Base-by-base conservation (phyloP, 1,140 invertebrate species). In the Drosophila ironensis region DNA sequence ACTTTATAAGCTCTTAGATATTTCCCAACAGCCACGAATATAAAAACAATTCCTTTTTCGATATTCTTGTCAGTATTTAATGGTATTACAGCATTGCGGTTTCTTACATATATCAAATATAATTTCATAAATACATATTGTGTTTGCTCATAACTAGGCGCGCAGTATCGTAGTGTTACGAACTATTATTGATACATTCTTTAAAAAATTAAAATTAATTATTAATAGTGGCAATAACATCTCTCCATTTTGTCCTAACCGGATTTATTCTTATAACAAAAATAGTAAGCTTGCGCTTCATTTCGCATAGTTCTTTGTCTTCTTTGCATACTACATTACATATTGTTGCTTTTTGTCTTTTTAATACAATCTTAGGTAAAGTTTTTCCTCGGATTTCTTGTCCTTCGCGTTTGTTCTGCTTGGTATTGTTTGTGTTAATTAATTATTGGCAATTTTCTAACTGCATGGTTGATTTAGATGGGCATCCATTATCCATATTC, bases 341-440 rank as follows among this genome's bases (percentile, higher is more conserved):
- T n/a, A n/a, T n/a, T n/a, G n/a, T n/a, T n/a, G n/a, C n/a, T 50
- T 71, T 66, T 59, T 6, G 30, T 28, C 24, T 4, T 47, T 82
- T 63, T 72, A 86, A 86, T 87, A 86, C 80, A 86, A 86, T 86
- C 80, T 87, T 86, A 86, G 80, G 80, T 86, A 86, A 87, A 75
- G 74, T 74, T 80, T 41, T 44, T 57, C 48, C 14, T 33, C 30
- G 30, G 50, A 44, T 12, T 72, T 40, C 70, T 50, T 63, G 38
- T 74, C 48, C 54, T 69, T 42, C 46, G 19, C 42, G 27, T 68
- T 60, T 60, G 45, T 71, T 25, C 52, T 72, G 59, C 54, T 53
- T 64, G 47, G 40, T 68, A 46, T 67, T 41, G 9, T 59, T 40
- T 3, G 2, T 27, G 37, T 67, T 74, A 80, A 72, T 61, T 86